These are phyloP conservation scores for Aurelia aurita DNA, from an alignment of 30 jellyfish, hydroid and myxozoan genomes.

Conservation along the genomic window DNA sequence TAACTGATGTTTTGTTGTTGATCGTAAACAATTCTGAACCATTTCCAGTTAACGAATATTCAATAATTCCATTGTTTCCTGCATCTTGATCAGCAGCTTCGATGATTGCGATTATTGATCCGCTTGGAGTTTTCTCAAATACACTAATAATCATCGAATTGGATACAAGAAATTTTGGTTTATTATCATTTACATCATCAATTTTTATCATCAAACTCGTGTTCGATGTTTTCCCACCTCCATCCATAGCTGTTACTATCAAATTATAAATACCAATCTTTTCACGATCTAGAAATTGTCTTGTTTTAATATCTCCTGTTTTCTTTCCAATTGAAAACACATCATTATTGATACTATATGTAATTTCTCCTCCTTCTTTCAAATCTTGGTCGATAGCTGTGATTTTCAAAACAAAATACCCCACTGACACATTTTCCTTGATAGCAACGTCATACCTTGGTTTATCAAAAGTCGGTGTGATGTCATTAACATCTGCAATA, in stretches of 20 bases:
- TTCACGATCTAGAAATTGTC: constrained; percentile 45
- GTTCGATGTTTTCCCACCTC: constrained; percentile 27
- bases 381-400: constrained; percentile 51
- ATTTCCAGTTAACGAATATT: constrained; percentile 12
- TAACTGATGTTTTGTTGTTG: constrained; percentile 44
- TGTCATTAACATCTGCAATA: constrained; percentile 63
- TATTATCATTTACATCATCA: constrained; percentile 76
- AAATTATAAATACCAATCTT: background rate
- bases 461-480: constrained; percentile 41
- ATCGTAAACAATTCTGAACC: constrained; percentile 22
- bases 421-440: constrained; percentile 30
- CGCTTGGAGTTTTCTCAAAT: constrained; percentile 51
- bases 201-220: constrained; percentile 47
- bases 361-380: background rate
- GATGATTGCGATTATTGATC: constrained; percentile 42
- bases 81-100: constrained; percentile 54
- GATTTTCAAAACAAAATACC: constrained; percentile 11
- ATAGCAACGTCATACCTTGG: constrained; percentile 3
- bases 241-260: constrained; percentile 48
- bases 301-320: constrained; percentile 47
- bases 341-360: constrained; percentile 13
- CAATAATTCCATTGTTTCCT: constrained; percentile 38
- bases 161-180: constrained; percentile 60
- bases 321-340: constrained; percentile 1
- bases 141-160: constrained; percentile 34